These are phyloP conservation scores for Dichetophora obliterata DNA, from an alignment of 2,888 invertebrate genomes.

Conservation along the genomic window DNA sequence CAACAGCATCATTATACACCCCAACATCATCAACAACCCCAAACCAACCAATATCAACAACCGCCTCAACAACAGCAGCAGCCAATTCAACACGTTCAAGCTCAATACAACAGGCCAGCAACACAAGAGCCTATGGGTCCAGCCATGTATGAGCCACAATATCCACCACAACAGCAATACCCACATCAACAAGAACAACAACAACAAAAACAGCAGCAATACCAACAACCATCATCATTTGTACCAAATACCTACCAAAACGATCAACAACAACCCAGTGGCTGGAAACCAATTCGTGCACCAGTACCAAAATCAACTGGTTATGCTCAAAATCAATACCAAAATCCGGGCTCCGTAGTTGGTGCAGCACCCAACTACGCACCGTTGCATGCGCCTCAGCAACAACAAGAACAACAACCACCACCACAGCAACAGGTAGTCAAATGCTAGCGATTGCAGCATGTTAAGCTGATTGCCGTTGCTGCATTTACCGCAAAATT, in stretches of 20 bases:
- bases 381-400: constrained; percentile 44
- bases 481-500: neutral
- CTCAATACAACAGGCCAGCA: constrained; percentile 58
- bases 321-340: constrained; percentile 46
- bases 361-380: constrained; percentile 39
- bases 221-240: constrained; percentile 40
- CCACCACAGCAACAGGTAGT: constrained; percentile 44
- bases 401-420: constrained; percentile 48
- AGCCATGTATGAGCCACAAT: constrained; percentile 35
- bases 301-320: constrained; percentile 51
- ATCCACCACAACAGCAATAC: constrained; percentile 42
- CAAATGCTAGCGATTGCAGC: neutral
- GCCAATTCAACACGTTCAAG: constrained; percentile 62
- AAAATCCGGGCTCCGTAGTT: neutral
- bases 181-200: constrained; percentile 49
- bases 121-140: constrained; percentile 54
- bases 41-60: constrained; percentile 45
- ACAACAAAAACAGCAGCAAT: constrained; percentile 42
- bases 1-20: too few species aligned
- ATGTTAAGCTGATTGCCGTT: neutral
- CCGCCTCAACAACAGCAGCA: constrained; percentile 53
- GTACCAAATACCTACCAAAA: constrained; percentile 17
- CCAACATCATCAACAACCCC: constrained; percentile 36
- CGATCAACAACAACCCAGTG: constrained; percentile 38
- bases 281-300: constrained; percentile 59